Percentiles rank a stretch among this genome's conserved stretches.
These are phyloP conservation scores for Tetramorium simillimum DNA, from an alignment of 1,140 invertebrate genomes.

Conservation along the genomic window DNA sequence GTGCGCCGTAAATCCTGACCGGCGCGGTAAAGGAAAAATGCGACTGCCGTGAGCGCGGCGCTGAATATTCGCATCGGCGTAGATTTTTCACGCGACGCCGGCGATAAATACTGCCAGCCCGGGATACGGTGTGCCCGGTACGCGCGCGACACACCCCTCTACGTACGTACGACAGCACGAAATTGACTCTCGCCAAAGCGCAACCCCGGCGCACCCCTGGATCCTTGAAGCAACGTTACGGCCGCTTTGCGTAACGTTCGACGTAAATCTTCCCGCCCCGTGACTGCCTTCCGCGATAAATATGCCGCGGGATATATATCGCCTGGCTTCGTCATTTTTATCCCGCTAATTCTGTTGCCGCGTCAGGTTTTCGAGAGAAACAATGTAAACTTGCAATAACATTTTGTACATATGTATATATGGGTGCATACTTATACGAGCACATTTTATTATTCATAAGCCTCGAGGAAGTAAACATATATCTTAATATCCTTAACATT, in stretches of 20 bases:
- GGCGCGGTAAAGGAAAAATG: slow-evolving; percentile 48
- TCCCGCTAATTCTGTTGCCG: neutral
- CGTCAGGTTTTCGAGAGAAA: neutral
- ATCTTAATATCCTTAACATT: neutral
- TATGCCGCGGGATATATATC: slow-evolving; percentile 27
- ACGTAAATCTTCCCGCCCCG: slow-evolving; percentile 22
- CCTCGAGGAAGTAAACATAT: neutral
- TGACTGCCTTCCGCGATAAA: slow-evolving; percentile 19
- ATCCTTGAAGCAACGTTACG: slow-evolving; percentile 7
- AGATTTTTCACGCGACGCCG: slow-evolving; percentile 46
- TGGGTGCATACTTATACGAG: neutral
- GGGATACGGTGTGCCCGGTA: neutral
- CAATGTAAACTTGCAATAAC: neutral
- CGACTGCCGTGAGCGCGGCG: slow-evolving; percentile 7
- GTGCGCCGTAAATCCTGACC: slow-evolving; percentile 37
- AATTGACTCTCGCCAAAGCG: slow-evolving; percentile 39
- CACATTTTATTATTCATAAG: neutral
- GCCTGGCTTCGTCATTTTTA: slow-evolving; percentile 28
- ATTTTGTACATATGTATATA: neutral
- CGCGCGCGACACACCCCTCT: neutral
- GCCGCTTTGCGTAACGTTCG: slow-evolving; percentile 26
- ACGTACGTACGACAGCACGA: slow-evolving; percentile 25
- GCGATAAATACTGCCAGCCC: slow-evolving; percentile 49
- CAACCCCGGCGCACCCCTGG: neutral
- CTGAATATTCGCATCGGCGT: slow-evolving; percentile 50